Evolutionary conservation across 2,113 vertebrate species (phyloP).

Genomic region (Charina bottae): DNA sequence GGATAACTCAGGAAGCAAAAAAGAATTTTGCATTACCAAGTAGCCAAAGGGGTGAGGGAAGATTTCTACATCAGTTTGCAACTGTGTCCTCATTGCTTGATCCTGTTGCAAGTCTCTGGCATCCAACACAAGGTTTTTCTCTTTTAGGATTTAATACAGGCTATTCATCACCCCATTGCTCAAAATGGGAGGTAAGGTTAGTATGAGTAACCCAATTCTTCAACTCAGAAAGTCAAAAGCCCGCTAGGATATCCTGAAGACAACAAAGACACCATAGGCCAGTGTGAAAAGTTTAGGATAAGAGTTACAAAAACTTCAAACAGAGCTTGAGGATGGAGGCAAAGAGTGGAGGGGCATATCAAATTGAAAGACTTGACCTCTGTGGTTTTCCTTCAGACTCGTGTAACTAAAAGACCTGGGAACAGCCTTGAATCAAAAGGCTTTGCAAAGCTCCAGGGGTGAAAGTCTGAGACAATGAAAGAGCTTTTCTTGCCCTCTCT

Average conservation of each 20-base stretch:
- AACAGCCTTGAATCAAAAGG: conserved; percentile 17
- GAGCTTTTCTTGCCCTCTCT: background rate
- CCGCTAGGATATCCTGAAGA: background rate
- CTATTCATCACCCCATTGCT: background rate
- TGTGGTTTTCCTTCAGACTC: background rate
- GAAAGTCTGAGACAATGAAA: background rate
- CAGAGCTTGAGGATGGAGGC: background rate
- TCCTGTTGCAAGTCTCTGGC: background rate
- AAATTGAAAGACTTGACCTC: conserved; percentile 13
- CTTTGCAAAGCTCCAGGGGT: conserved; percentile 18
- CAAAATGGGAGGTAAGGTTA: background rate
- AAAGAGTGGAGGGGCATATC: background rate
- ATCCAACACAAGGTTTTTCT: background rate
- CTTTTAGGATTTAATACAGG: background rate
- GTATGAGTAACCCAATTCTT: background rate
- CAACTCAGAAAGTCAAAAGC: background rate
- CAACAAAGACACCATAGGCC: background rate
- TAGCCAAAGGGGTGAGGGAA: background rate
- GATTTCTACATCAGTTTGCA: background rate
- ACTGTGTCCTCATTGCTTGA: no score
- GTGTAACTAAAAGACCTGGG: conserved; percentile 30
- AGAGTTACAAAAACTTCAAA: background rate
- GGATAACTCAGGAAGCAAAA: background rate
- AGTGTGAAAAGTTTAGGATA: background rate
- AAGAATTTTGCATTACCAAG: background rate